Percentiles rank a stretch among this genome's conserved stretches.
These are phyloP conservation scores for Okamejei kenojei DNA, from an alignment of 2,797 vertebrate species.

Conservation along the genomic window DNA sequence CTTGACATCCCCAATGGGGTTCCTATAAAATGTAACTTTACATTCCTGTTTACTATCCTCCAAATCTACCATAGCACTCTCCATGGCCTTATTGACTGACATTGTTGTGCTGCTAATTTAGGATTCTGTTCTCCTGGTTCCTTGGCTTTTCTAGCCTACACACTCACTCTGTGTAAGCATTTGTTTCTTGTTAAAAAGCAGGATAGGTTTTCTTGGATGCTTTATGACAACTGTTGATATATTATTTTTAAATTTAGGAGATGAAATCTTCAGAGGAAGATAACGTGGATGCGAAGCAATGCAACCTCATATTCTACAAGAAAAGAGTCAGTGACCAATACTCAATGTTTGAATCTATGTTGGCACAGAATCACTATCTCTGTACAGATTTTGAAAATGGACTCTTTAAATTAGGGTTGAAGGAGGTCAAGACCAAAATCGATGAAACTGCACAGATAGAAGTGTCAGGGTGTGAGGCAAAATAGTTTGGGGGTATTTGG, in stretches of 20 bases:
- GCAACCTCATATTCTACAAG: slow-evolving; percentile 9
- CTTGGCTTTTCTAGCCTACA: not conserved
- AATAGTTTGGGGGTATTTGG: too few species aligned
- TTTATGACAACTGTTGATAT: not conserved
- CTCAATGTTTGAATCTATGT: not conserved
- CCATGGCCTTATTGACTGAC: not conserved
- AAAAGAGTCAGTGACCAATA: not conserved
- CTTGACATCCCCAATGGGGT: not conserved
- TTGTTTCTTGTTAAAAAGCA: too few species aligned
- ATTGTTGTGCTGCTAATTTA: not conserved
- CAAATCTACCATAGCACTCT: not conserved
- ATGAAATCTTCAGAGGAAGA: not conserved
- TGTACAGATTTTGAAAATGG: not conserved
- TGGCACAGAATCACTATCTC: not conserved
- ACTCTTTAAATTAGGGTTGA: slow-evolving; percentile 26
- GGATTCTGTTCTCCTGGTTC: not conserved
- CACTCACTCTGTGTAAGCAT: not conserved
- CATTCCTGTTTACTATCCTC: not conserved
- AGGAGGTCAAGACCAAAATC: not conserved
- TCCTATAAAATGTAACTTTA: not conserved
- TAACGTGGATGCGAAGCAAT: not conserved
- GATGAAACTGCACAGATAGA: not conserved
- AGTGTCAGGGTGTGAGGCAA: not conserved
- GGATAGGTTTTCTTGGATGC: not conserved
- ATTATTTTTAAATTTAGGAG: not conserved